These are phyloP conservation scores for Chionomys nivalis DNA, from an alignment of 2,113 vertebrate species.

Conservation along the genomic window DNA sequence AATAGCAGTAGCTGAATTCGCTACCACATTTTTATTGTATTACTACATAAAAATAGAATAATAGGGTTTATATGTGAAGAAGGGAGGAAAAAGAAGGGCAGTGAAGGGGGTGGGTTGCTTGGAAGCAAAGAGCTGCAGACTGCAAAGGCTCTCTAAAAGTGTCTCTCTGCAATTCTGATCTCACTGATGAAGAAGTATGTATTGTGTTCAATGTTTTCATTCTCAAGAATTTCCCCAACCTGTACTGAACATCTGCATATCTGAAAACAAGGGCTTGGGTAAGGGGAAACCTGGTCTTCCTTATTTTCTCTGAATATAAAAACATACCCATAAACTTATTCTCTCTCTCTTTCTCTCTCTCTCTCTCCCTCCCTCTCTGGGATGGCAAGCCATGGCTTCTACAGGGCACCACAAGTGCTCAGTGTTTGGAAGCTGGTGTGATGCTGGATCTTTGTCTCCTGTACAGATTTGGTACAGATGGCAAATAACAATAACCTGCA, in stretches of 20 bases:
- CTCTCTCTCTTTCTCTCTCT: no score
- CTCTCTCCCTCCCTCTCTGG: background rate
- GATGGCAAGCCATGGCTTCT: background rate
- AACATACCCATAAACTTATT: background rate
- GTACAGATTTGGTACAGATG: background rate
- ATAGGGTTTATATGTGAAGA: background rate
- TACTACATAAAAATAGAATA: background rate
- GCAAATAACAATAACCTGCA: constrained; percentile 40
- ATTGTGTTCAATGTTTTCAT: constrained; percentile 15
- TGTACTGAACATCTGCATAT: background rate
- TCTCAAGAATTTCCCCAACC: background rate
- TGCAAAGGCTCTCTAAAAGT: background rate
- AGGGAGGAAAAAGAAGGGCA: background rate
- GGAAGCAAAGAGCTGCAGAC: background rate
- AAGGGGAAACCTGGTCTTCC: background rate
- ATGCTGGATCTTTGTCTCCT: background rate
- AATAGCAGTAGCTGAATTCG: background rate
- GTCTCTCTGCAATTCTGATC: background rate
- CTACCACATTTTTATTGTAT: background rate
- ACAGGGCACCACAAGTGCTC: background rate
- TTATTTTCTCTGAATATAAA: background rate
- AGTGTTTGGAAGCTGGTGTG: background rate
- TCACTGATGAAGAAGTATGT: background rate
- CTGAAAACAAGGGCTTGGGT: background rate
- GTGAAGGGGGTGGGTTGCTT: background rate